Conservation (phyloP, 2,797 vertebrate genomes). For the Hippoglossus hippoglossus region DNA sequence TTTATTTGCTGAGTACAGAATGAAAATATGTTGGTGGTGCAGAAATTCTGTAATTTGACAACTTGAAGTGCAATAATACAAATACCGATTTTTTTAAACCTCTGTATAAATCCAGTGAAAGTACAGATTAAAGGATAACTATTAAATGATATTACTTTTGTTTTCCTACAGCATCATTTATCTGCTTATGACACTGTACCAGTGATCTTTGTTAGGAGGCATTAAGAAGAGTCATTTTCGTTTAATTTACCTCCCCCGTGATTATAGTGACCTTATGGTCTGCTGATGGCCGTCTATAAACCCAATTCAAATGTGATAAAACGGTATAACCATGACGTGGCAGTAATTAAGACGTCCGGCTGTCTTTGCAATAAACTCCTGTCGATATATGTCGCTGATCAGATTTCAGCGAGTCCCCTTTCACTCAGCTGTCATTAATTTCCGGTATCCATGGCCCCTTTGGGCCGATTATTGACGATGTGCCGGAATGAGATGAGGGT, state of each 20-base stretch:
- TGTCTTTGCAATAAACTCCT: slow-evolving; percentile 52
- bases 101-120: neutral
- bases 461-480: slow-evolving; percentile 58
- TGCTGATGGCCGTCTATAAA: slow-evolving; percentile 20
- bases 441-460: slow-evolving; percentile 40
- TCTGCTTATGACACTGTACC: neutral
- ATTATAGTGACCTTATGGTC: slow-evolving; percentile 22
- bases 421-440: slow-evolving; percentile 62
- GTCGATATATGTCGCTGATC: slow-evolving; percentile 66
- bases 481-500: slow-evolving; percentile 35
- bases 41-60: neutral
- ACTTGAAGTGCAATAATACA: neutral
- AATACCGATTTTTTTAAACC: neutral
- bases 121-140: neutral
- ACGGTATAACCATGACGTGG: slow-evolving; percentile 38
- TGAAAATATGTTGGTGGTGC: neutral
- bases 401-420: slow-evolving; percentile 61
- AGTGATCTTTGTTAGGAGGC: slow-evolving; percentile 13
- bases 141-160: neutral
- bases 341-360: slow-evolving; percentile 64
- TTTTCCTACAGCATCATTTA: neutral
- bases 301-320: slow-evolving; percentile 50
- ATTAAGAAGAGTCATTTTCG: neutral
- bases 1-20: neutral
- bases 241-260: slow-evolving; percentile 12